Evolutionary conservation across 2,113 vertebrate genomes (phyloP).

Genomic region (Nannospalax galili): DNA sequence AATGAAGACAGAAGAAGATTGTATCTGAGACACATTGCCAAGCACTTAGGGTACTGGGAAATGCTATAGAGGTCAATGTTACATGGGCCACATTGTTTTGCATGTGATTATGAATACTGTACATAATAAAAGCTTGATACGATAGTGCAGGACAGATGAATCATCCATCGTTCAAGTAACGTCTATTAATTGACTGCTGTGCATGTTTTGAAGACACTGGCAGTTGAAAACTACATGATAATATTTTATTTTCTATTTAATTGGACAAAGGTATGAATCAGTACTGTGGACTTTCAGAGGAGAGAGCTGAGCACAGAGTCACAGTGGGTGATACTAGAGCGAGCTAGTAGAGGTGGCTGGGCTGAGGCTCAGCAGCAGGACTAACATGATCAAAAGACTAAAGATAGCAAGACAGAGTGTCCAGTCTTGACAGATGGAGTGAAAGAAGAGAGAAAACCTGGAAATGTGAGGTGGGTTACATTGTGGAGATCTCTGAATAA

Average conservation of each 20-base stretch:
- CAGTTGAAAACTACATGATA: not conserved
- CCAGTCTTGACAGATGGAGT: not conserved
- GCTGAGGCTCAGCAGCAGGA: not conserved
- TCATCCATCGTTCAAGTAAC: slow-evolving; percentile 8
- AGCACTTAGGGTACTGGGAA: not conserved
- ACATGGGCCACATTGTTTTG: not conserved
- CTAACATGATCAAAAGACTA: not conserved
- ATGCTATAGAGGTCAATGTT: not conserved
- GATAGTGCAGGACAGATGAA: not conserved
- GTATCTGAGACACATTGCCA: not conserved
- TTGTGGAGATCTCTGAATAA: not conserved
- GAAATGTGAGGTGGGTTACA: not conserved
- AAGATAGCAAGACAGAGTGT: not conserved
- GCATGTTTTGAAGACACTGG: not conserved
- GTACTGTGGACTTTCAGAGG: not conserved
- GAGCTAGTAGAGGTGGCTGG: not conserved
- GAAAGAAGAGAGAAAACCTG: not conserved
- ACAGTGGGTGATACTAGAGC: not conserved
- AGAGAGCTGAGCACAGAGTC: not conserved
- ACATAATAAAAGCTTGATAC: not conserved
- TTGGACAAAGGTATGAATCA: not conserved
- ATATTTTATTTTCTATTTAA: not conserved
- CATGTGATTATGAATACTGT: not conserved
- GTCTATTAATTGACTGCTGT: not conserved
- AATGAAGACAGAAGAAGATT: not conserved